These are phyloP conservation scores for Pandemis corylana DNA, from an alignment of 2,888 invertebrate genomes.

Conservation along the genomic window DNA sequence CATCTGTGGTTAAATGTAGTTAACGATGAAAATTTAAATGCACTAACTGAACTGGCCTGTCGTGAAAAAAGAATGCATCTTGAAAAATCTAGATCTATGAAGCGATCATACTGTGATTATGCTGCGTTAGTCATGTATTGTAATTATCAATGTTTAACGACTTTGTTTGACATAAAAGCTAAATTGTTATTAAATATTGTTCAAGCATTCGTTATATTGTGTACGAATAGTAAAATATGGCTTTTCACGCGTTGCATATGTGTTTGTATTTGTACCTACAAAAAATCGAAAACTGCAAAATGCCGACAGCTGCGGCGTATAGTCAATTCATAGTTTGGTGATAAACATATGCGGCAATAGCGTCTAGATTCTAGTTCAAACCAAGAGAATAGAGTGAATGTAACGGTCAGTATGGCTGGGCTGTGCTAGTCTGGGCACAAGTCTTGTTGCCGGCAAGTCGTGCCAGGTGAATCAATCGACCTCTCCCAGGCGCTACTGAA, in stretches of 20 bases:
- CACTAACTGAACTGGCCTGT: too few species aligned
- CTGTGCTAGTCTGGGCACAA: slow-evolving; percentile 51
- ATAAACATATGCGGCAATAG: slow-evolving; percentile 1
- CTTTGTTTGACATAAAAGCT: background rate
- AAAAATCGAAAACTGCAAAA: background rate
- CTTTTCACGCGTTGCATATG: background rate
- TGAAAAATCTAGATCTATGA: too few species aligned
- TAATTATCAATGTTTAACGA: background rate
- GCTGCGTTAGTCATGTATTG: background rate
- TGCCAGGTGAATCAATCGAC: slow-evolving; percentile 57
- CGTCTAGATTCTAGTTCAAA: slow-evolving; percentile 36
- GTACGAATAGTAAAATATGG: background rate
- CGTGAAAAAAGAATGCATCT: too few species aligned
- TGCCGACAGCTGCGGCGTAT: background rate
- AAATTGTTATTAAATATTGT: background rate
- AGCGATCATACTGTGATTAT: background rate
- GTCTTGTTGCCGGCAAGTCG: slow-evolving; percentile 50
- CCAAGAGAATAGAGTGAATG: slow-evolving; percentile 44
- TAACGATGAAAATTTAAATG: too few species aligned
- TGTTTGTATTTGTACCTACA: background rate
- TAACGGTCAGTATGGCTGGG: slow-evolving; percentile 59
- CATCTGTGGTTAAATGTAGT: too few species aligned
- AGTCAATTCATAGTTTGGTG: too few species aligned
- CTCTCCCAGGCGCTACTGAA: slow-evolving; percentile 49
- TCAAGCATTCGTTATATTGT: background rate